These are phyloP conservation scores for Teleiodes luculella DNA, from an alignment of 2,888 invertebrate species.

Conservation along the genomic window DNA sequence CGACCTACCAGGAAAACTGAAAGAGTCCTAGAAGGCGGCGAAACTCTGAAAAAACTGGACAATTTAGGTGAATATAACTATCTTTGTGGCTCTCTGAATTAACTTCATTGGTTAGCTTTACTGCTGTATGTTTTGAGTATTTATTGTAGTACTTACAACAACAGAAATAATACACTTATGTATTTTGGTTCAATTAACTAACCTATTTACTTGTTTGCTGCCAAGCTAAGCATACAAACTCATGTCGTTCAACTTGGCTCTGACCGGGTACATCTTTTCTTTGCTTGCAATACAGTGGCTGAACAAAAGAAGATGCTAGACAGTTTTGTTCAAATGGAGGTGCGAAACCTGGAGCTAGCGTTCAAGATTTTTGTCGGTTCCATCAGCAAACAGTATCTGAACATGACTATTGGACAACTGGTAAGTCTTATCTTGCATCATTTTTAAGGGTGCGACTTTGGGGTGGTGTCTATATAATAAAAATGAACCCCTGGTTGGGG, in stretches of 20 bases:
- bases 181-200: not conserved
- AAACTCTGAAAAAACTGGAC: conserved; percentile 51
- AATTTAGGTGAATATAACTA: conserved; percentile 43
- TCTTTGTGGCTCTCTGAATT: too few relatives aligned
- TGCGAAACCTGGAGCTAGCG: conserved; percentile 52
- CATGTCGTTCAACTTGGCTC: too few relatives aligned
- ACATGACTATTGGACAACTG: conserved; percentile 62
- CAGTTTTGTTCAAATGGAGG: conserved; percentile 42
- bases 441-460: too few relatives aligned
- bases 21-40: conserved; percentile 44
- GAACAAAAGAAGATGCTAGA: conserved; percentile 58
- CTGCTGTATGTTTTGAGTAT: not conserved
- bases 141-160: not conserved
- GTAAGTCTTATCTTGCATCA: conserved; percentile 46
- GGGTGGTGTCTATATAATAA: too few relatives aligned
- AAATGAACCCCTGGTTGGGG: too few relatives aligned
- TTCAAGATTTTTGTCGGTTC: conserved; percentile 57
- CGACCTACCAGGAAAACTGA: conserved; percentile 55
- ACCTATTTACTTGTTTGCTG: not conserved
- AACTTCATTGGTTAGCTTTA: not conserved
- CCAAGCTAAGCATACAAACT: too few relatives aligned
- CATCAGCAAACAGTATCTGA: conserved; percentile 42
- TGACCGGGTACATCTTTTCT: not conserved
- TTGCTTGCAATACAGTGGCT: conserved; percentile 41
- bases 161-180: not conserved